Evolutionary conservation across 2,113 vertebrate genomes (phyloP).

Genomic region (Sander lucioperca): DNA sequence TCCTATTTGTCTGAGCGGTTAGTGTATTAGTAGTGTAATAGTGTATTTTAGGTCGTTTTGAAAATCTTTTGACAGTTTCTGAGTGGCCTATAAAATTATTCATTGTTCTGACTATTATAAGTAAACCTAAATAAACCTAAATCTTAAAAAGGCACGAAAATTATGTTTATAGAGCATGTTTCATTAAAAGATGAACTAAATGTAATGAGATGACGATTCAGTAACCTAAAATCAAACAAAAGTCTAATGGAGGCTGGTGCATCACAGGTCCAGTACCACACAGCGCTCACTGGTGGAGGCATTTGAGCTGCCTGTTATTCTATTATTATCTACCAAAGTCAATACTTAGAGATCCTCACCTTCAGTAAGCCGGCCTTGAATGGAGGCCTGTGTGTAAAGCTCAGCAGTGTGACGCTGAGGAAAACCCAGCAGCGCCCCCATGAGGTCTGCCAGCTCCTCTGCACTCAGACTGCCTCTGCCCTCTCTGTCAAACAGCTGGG

Average conservation of each 20-base stretch:
- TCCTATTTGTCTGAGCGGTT: background rate
- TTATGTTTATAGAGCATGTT: background rate
- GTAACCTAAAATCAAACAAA: background rate
- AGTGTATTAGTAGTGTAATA: too few relatives aligned
- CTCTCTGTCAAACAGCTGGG: slow-evolving; percentile 75
- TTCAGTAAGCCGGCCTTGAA: slow-evolving; percentile 59
- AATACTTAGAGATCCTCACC: slow-evolving; percentile 54
- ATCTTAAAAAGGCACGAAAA: background rate
- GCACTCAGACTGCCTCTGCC: slow-evolving; percentile 70
- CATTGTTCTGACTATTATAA: background rate
- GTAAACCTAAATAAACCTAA: background rate
- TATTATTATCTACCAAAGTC: background rate
- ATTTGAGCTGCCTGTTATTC: background rate
- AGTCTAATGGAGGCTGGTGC: background rate
- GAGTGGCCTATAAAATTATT: too few relatives aligned
- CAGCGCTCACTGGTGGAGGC: background rate
- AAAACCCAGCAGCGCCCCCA: slow-evolving; percentile 81
- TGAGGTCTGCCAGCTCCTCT: slow-evolving; percentile 75
- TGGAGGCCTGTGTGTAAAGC: slow-evolving; percentile 64
- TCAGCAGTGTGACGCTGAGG: slow-evolving; percentile 65
- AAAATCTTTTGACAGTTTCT: too few relatives aligned
- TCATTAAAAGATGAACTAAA: background rate
- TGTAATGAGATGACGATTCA: too few relatives aligned
- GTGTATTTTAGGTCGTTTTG: too few relatives aligned
- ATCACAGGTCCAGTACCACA: background rate